Percentiles rank a stretch among this genome's conserved stretches.
Evolutionary conservation across 2,888 invertebrate genomes (phyloP).

Genomic region (Cantharis nigra): DNA sequence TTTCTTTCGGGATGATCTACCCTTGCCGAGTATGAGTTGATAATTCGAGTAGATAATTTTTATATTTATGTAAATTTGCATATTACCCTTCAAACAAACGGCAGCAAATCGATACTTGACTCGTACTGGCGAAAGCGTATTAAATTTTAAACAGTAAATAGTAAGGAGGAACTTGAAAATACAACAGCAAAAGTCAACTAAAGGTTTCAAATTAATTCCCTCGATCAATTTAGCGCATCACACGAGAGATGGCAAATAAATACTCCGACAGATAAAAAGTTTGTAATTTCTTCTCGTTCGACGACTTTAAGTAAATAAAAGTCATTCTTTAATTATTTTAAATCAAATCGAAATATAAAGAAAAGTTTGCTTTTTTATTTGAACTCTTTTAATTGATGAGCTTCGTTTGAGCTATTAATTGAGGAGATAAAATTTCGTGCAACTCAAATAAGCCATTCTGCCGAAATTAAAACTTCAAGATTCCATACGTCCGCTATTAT

Average conservation of each 20-base stretch:
- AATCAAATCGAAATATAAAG: not conserved
- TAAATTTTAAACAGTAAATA: not conserved
- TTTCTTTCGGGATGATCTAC: not conserved
- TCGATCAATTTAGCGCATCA: slow-evolving; percentile 3
- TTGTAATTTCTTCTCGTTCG: slow-evolving; percentile 10
- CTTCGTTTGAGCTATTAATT: not conserved
- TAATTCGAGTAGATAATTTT: not conserved
- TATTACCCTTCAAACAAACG: not conserved
- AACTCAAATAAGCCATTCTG: not conserved
- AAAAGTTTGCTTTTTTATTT: slow-evolving; percentile 8
- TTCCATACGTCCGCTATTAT: not conserved
- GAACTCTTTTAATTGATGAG: slow-evolving; percentile 10
- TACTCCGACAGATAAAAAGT: not conserved
- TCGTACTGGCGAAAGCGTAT: not conserved
- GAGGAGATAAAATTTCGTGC: not conserved
- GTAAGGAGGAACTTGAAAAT: not conserved
- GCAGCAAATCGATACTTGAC: not conserved
- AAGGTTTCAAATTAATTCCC: not conserved
- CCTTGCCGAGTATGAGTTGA: not conserved
- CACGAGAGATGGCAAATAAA: slow-evolving; percentile 5
- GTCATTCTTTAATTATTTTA: slow-evolving; percentile 14
- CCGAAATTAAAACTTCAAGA: not conserved
- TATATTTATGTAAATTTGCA: not conserved
- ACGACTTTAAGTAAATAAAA: slow-evolving; percentile 8
- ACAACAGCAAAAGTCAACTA: not conserved